A percentile compares a stretch with the other conserved stretches of the same genome.
These are phyloP conservation scores for Andrena praecox DNA, from an alignment of 2,888 invertebrate genomes.

Conservation along the genomic window DNA sequence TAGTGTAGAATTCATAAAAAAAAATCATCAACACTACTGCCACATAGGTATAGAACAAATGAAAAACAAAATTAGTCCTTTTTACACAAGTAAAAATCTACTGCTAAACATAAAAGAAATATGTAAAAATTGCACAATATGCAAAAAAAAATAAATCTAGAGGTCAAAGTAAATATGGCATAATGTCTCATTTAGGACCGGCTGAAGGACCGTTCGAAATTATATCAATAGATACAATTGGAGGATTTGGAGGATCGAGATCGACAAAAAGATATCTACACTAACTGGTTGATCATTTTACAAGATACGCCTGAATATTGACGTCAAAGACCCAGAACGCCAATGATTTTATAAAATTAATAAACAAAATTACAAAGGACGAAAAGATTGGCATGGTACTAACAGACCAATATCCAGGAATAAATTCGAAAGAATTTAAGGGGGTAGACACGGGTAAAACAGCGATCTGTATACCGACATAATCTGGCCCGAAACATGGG, in stretches of 20 bases:
- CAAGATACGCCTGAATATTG: not conserved
- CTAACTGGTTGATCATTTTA: not conserved
- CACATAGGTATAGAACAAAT: conserved; percentile 60
- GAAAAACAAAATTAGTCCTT: conserved; percentile 35
- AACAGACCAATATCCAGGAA: conserved; percentile 13
- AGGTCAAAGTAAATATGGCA: conserved; percentile 55
- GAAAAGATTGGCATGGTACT: not conserved
- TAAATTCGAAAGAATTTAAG: conserved; percentile 8
- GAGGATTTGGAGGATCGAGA: conserved; percentile 51
- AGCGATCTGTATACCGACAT: no score
- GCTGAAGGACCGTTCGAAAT: conserved; percentile 58
- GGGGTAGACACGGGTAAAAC: no score
- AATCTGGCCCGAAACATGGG: no score
- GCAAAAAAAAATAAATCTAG: conserved; percentile 64
- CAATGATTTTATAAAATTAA: conserved; percentile 8
- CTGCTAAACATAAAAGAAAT: conserved; percentile 54
- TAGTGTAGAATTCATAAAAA: conserved; percentile 44
- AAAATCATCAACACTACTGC: conserved; percentile 41
- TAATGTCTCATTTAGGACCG: conserved; percentile 62
- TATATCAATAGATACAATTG: conserved; percentile 66
- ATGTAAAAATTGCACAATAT: conserved; percentile 50
- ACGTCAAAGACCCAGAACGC: conserved; percentile 9
- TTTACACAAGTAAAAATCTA: conserved; percentile 52
- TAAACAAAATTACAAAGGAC: not conserved
- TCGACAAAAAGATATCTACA: no score